phyloP scores from a whole-genome alignment of 2,797 vertebrate genomes.

The Silurus lanzhouensis region DNA sequence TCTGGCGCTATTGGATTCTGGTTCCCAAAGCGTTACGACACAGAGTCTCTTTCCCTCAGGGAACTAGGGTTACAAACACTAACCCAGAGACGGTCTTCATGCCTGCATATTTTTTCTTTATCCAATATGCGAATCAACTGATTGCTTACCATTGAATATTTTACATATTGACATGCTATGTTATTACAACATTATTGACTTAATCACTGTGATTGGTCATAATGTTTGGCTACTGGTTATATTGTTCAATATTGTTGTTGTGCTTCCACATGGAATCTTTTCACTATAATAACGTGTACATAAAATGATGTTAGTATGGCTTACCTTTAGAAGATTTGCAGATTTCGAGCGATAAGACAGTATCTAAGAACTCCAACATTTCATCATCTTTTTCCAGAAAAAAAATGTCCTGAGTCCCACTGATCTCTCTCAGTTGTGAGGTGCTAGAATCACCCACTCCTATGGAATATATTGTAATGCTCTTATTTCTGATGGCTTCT shows the following conservation, averaged over 20 bases:
- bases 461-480: constrained; percentile 77
- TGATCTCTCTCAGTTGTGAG: constrained; percentile 77
- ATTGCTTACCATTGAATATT: background rate
- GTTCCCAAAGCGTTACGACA: too few species aligned
- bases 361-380: constrained; percentile 72
- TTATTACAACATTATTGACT: background rate
- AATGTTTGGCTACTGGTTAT: background rate
- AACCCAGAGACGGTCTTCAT: too few species aligned
- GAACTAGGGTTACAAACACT: too few species aligned
- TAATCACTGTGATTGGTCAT: background rate
- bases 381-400: constrained; percentile 72
- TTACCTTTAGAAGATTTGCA: constrained; percentile 76
- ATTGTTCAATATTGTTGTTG: background rate
- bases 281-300: background rate
- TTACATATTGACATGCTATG: background rate
- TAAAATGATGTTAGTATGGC: constrained; percentile 29
- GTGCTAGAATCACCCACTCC: constrained; percentile 73
- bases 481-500: constrained; percentile 69
- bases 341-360: constrained; percentile 72
- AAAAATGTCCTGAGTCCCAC: constrained; percentile 65
- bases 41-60: too few species aligned
- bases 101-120: too few species aligned
- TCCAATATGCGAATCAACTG: too few species aligned
- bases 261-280: background rate
- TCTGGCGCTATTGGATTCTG: too few species aligned